Base-by-base conservation (phyloP, 2,888 invertebrate species). In the Helobdella robusta region DNA sequence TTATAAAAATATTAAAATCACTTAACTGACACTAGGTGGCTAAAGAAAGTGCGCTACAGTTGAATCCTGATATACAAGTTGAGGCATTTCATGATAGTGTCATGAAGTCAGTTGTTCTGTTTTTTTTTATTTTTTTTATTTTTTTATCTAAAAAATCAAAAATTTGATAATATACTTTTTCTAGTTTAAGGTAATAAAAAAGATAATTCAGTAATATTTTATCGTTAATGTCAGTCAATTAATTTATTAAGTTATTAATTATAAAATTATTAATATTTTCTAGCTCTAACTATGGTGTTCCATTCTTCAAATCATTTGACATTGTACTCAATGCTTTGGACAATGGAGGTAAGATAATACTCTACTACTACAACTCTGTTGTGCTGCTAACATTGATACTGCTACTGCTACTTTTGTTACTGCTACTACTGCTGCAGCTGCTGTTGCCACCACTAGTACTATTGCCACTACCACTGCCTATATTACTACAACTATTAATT, bases 301-400 rank as follows among this genome's bases (percentile, higher is more conserved):
- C 85, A 70, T 99, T 90, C 80, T 97, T 92, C 81, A 88, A 91
- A 78, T 85, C 87, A 75, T 98, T 95, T 80, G 84, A 85, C 67
- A 79, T 98, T 66, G 94, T 99, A 4, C 83, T 98, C 82, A 98
- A 95, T 82, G 98, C 98, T 0, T 81, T 99, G 71, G 98, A 99
- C 78, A 99, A 99, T 80, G 84, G 89, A 74, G 79, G 81, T 50
- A n/a, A 28, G 15, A n/a, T n/a, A n/a, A n/a, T n/a, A n/a, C n/a
- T n/a, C n/a, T n/a, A n/a, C n/a, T n/a, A n/a, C n/a, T n/a, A 46
- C 18, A 35, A 0, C 32, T 36, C 20, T 59, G 34, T 25, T 58
- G 0, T 35, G 28, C 25, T 34, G 25, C 11, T 8, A 52, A 8
- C 15, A 52, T 15, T 8, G 8, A 52, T 52, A 18, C 18, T 23